phyloP scores from a whole-genome alignment of 30 jellyfish, hydroid and myxozoan genomes.

The Sanderia malayensis region DNA sequence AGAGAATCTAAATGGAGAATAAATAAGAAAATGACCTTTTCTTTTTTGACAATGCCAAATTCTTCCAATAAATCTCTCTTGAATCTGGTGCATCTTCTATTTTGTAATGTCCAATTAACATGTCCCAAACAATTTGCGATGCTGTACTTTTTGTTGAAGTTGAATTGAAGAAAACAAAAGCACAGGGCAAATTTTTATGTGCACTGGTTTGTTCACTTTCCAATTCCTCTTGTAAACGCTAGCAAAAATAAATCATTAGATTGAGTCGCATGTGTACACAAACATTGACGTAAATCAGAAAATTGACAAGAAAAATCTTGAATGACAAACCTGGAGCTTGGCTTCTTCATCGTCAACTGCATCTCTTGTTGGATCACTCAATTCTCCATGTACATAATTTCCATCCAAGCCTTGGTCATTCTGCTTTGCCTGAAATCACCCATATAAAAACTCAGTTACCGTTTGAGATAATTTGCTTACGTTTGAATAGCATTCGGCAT shows the following conservation, averaged over 20 bases:
- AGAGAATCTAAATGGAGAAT: no score
- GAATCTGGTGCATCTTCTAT: constrained; percentile 73
- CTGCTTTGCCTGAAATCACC: constrained; percentile 25
- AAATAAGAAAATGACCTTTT: no score
- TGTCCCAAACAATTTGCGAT: constrained; percentile 67
- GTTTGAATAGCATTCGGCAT: no score
- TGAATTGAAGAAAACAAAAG: constrained; percentile 84
- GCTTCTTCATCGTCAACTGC: neutral
- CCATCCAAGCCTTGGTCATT: neutral
- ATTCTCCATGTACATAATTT: neutral
- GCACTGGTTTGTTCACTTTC: constrained; percentile 52
- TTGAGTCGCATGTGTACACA: no score
- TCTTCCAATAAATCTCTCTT: constrained; percentile 69
- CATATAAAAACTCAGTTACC: no score
- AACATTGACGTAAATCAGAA: no score
- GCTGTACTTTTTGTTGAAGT: constrained; percentile 62
- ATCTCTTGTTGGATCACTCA: neutral
- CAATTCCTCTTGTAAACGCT: constrained; percentile 48
- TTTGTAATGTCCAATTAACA: constrained; percentile 50
- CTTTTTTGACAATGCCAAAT: constrained; percentile 44
- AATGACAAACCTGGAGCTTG: neutral
- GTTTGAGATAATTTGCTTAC: no score
- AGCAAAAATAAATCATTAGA: no score
- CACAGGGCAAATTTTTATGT: constrained; percentile 51
- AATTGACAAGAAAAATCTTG: no score